Evolutionary conservation across 2,797 vertebrate species (phyloP), one percentile per base, ranked within the genome.

Genomic region (Odontamblyopus lacepedii): DNA sequence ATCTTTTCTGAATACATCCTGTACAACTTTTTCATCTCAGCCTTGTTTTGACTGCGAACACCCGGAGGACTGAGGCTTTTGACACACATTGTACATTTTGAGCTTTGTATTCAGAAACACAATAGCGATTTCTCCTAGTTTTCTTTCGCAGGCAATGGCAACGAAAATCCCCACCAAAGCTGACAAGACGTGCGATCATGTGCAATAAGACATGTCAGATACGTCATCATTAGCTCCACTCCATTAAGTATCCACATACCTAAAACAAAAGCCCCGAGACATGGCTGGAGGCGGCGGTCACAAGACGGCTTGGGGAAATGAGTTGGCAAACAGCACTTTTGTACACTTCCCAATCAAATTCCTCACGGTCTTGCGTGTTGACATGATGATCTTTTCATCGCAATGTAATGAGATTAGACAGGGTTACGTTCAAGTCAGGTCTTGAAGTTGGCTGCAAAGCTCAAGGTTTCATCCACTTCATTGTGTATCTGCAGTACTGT

Each of bases 231-330:
- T 78, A 86, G 78, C 81, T 85, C 78, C 80, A 82, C 81, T 71
- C 69, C 87, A 85, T 87, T 86, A 80, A 86, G 83, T 77, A 87
- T 86, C 84, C 84, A 78, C 35, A 32, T 72, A 59, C 29, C 73
- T 70, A 51, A 85, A 88, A 84, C 74, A 76, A 82, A 78, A 38
- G 72, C 73, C 60, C 67, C 81, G 61, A 67, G 72, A 75, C 69
- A 35, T 79, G 38, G 56, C 2, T 63, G 74, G 57, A 75, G 75
- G 82, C 81, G 69, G 65, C 44, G 44, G 67, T 80, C 78, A 63
- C n/a, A 85, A 88, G 85, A 82, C 75, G 76, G 83, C 70, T 87
- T 85, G 84, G 61, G 78, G 74, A 88, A 91, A 90, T 89, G 84
- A 89, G 77, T 82, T 27, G 30, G 78, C 69, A 71, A 72, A 30